phyloP scores from a whole-genome alignment of 1,140 invertebrate species.

The Eciton burchellii region DNA sequence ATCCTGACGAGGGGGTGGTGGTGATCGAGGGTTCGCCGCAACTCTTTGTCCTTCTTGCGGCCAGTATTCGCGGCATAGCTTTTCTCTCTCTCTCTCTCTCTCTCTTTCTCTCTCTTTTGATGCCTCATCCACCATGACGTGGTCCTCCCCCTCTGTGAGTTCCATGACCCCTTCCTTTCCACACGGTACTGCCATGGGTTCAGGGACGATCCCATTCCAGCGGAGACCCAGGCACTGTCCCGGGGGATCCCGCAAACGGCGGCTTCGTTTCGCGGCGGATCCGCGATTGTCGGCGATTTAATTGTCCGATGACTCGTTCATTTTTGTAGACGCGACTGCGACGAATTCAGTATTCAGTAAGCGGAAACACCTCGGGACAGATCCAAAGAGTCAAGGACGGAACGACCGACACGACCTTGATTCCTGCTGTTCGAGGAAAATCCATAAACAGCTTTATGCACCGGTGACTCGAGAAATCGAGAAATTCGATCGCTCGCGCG shows the following conservation, averaged over 20 bases:
- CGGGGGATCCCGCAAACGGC: constrained; percentile 61
- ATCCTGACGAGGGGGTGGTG: constrained; percentile 36
- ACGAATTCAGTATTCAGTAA: neutral
- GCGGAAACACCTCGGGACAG: no score
- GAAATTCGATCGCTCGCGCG: constrained; percentile 26
- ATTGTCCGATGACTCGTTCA: neutral
- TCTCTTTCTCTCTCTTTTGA: constrained; percentile 70
- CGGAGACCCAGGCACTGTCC: constrained; percentile 69
- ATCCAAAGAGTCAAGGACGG: no score
- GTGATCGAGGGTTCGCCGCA: constrained; percentile 34
- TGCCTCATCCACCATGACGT: constrained; percentile 34
- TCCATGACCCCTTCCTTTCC: constrained; percentile 78
- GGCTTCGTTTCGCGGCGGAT: constrained; percentile 44
- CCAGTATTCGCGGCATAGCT: constrained; percentile 18
- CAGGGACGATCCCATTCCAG: constrained; percentile 81
- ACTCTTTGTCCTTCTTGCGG: constrained; percentile 57
- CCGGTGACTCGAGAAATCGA: neutral
- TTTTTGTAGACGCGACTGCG: neutral
- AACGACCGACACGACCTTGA: no score
- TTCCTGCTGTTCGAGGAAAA: no score
- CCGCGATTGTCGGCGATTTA: neutral
- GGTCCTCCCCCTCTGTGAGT: constrained; percentile 53
- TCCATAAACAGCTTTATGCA: no score
- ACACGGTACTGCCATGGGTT: constrained; percentile 76
- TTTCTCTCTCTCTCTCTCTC: no score